phyloP scores from a whole-genome alignment of 2,113 vertebrate genomes.

The Emydura subglobosa region DNA sequence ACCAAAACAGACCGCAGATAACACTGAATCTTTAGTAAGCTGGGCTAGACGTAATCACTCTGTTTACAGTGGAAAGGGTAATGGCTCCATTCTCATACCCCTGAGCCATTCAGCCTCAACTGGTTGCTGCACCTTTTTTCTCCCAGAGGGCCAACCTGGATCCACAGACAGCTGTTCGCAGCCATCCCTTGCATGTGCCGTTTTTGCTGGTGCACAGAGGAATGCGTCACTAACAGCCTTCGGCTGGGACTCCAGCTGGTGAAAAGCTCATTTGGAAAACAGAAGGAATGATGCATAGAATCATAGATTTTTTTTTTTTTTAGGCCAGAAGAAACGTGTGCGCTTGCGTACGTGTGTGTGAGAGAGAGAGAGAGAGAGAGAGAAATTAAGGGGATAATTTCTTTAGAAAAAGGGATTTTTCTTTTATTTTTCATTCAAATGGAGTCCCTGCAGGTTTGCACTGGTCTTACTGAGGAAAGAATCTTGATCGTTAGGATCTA shows the following conservation, averaged over 20 bases:
- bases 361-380: not conserved
- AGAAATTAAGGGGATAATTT: not conserved
- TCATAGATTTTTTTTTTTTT: not conserved
- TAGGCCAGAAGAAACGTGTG: not conserved
- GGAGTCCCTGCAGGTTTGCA: not conserved
- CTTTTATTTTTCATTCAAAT: not conserved
- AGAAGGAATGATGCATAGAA: not conserved
- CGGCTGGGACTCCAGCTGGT: not conserved
- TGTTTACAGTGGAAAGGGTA: not conserved
- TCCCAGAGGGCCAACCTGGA: not conserved
- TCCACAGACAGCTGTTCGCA: not conserved
- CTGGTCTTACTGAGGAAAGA: not conserved
- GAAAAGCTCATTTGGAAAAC: not conserved
- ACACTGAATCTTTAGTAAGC: not conserved
- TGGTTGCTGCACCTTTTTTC: not conserved
- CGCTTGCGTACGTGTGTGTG: too few relatives aligned
- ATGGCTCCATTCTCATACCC: not conserved
- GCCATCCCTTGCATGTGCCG: not conserved
- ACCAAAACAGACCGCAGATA: not conserved
- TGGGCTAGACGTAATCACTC: not conserved
- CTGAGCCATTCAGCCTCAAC: not conserved
- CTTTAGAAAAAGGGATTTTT: not conserved
- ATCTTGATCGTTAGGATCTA: not conserved
- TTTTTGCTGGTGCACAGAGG: not conserved
- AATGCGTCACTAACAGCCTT: conserved; percentile 18